Base-by-base conservation (phyloP, 2,797 vertebrate genomes). In the Myotis daubentonii region DNA sequence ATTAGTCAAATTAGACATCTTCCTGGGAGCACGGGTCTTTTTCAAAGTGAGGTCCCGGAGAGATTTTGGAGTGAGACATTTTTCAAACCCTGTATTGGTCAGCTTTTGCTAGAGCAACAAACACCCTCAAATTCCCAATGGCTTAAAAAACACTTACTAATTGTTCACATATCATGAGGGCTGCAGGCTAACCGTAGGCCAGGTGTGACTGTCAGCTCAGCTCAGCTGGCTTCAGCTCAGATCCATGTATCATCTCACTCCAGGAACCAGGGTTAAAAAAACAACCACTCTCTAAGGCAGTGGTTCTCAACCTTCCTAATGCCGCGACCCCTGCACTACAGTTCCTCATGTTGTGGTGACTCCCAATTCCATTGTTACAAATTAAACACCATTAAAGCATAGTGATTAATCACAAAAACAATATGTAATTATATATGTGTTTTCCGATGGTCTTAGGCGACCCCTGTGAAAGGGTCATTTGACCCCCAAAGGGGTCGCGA, bases 71-170 rank as follows among this genome's bases (percentile, higher is more conserved):
- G 15, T 76, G 51, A 55, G 19, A 85, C 12, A 49, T 28, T 2
- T 49, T 76, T 87, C 41, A 80, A 81, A 90, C 8, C 22, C 30
- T 41, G 4, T 33, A 62, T 6, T 13, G 23, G 11, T 80, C 82
- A 94, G 53, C 44, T 72, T 93, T 87, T 85, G n/a, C 74, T 76
- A 68, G 33, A 89, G 72, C 25, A 47, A 70, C 20, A 87, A 68
- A 65, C 44, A 90, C 3, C 4, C 28, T 51, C 38, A 49, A 82
- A 62, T 89, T 84, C 41, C 72, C 84, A 55, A 0, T 8, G 20
- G 41, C 28, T 89, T 72, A 28, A 74, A 65, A 88, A 85, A 57
- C 22, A 36, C 84, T 60, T 86, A 44, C 44, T 79, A 76, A 44
- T 81, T 89, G 47, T 17, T 96, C 55, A 8, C 0, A 0, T 79